phyloP scores from a whole-genome alignment of 2,113 vertebrate genomes.

The Zosterops hypoxanthus region DNA sequence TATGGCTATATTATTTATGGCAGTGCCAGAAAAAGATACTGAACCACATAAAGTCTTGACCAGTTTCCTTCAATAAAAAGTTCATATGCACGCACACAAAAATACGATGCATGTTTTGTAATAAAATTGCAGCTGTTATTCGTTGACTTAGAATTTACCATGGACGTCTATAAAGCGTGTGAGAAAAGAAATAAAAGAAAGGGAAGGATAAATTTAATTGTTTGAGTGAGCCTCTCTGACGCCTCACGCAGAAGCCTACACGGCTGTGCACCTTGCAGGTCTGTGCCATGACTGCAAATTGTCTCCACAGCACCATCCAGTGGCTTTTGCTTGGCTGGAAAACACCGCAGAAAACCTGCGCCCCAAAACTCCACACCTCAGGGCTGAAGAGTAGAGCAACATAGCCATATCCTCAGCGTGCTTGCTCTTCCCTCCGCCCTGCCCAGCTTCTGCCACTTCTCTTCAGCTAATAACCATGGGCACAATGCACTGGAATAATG shows the following conservation, averaged over 20 bases:
- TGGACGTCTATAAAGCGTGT: background rate
- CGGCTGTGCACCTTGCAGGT: background rate
- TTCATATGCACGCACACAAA: background rate
- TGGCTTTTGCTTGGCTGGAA: background rate
- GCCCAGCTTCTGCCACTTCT: background rate
- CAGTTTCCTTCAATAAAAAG: background rate
- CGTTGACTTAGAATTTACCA: background rate
- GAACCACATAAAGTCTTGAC: background rate
- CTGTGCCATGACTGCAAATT: background rate
- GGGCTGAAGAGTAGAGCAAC: background rate
- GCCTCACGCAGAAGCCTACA: rapidly evolving
- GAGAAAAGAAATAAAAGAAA: background rate
- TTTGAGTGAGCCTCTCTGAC: background rate
- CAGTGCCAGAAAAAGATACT: background rate
- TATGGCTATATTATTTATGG: background rate
- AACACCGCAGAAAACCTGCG: rapidly evolving
- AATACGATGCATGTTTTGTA: background rate
- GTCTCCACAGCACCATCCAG: constrained; percentile 60
- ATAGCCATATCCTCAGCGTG: rapidly evolving
- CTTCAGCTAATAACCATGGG: background rate
- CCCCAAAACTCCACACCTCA: background rate
- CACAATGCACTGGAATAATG: background rate
- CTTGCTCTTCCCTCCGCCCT: background rate
- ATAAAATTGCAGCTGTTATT: background rate
- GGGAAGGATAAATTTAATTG: background rate